These are phyloP conservation scores for Drosophila hydei DNA, from an alignment of 1,140 invertebrate species.

Conservation along the genomic window DNA sequence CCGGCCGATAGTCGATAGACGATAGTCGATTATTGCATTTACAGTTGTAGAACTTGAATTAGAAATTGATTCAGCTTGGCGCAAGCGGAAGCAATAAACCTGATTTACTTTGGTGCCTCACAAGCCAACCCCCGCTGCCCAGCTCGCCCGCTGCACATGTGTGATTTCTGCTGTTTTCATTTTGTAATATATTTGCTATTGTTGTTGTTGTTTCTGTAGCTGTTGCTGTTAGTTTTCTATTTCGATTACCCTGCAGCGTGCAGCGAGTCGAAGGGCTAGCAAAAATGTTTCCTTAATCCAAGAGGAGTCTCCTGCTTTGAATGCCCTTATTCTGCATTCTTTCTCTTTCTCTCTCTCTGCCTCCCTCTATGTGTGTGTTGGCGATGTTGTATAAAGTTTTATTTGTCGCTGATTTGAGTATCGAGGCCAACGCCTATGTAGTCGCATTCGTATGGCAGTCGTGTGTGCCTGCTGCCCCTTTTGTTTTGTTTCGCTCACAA, in stretches of 20 bases:
- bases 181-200: conserved; percentile 31
- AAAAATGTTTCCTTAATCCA: conserved; percentile 61
- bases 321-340: conserved; percentile 3
- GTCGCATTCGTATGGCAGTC: conserved; percentile 3
- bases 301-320: conserved; percentile 50
- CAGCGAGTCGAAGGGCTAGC: conserved; percentile 19
- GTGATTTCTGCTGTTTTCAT: conserved; percentile 25
- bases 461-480: conserved; percentile 12
- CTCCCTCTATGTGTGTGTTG: conserved; percentile 13
- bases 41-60: not conserved
- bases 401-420: conserved; percentile 68
- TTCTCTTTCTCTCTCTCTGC: not conserved
- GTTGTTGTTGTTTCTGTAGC: too few species aligned
- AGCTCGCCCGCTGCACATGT: conserved; percentile 10
- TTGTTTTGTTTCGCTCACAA: conserved; percentile 52
- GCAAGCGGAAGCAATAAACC: conserved; percentile 51
- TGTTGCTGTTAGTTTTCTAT: conserved; percentile 43
- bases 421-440: conserved; percentile 60
- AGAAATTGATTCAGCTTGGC: conserved; percentile 29
- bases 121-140: not conserved
- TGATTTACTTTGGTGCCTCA: conserved; percentile 43
- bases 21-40: conserved; percentile 8
- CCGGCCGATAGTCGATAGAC: conserved; percentile 22
- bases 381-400: conserved; percentile 64
- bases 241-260: conserved; percentile 33